Conservation (phyloP, 2,113 vertebrate genomes). For the Trichechus manatus region DNA sequence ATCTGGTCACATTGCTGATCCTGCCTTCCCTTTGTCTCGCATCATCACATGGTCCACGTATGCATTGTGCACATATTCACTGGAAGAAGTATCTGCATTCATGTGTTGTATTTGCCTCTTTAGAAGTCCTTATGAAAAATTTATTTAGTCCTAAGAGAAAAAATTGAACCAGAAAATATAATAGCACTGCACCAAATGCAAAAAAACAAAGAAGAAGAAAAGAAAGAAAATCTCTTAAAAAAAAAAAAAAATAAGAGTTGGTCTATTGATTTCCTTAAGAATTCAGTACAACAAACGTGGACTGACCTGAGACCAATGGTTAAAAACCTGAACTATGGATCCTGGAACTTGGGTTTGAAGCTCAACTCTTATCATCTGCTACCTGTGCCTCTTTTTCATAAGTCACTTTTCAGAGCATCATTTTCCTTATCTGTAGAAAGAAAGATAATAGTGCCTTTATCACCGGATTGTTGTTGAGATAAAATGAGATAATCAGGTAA, state of each 20-base stretch:
- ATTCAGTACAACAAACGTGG: not conserved
- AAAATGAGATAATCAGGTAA: conserved; percentile 27
- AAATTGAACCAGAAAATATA: not conserved
- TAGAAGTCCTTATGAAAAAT: not conserved
- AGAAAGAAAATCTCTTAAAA: too few species aligned
- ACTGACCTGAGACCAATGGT: not conserved
- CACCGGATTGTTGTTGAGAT: not conserved
- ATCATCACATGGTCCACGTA: not conserved
- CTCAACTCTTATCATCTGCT: not conserved
- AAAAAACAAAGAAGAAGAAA: too few species aligned
- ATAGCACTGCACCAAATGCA: not conserved
- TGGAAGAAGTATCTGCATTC: not conserved
- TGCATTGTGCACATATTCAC: not conserved
- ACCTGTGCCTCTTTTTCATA: not conserved
- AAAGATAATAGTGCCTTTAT: not conserved
- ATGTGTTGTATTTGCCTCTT: not conserved
- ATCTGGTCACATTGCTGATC: not conserved
- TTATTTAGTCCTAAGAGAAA: not conserved
- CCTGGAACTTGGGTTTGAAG: not conserved
- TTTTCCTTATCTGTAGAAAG: not conserved
- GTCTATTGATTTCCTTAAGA: not conserved
- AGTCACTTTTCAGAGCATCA: not conserved
- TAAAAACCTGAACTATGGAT: not conserved
- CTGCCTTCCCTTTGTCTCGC: not conserved
- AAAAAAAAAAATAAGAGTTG: not conserved